Evolutionary conservation across 2,113 vertebrate species (phyloP).

Genomic region (Numida meleagris): DNA sequence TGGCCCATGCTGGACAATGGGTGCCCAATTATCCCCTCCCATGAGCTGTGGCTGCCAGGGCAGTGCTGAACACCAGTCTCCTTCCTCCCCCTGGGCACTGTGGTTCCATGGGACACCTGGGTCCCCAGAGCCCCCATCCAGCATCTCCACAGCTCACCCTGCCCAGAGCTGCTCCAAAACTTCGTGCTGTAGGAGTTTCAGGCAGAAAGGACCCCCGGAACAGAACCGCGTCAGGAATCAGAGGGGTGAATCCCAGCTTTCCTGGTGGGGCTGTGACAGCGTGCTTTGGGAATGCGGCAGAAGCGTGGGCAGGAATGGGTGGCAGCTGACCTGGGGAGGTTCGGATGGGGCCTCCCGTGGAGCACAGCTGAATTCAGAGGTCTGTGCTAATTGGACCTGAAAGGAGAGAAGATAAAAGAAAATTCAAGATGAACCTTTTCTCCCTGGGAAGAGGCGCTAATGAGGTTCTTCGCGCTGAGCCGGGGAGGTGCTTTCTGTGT

Average conservation of each 20-base stretch:
- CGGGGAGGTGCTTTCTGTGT: background rate
- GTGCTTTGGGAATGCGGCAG: background rate
- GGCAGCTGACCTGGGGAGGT: too few species aligned
- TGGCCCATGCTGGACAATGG: rapidly evolving
- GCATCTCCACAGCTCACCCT: background rate
- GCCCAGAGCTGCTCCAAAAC: background rate
- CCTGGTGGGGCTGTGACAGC: background rate
- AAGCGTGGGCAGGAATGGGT: background rate
- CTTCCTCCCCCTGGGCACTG: rapidly evolving
- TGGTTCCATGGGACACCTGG: too few species aligned
- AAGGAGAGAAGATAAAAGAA: conserved; percentile 3
- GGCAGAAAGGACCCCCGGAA: background rate
- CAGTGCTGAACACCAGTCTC: rapidly evolving
- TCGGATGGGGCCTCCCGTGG: background rate
- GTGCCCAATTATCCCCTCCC: background rate
- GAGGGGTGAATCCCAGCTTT: background rate
- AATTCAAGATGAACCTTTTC: background rate
- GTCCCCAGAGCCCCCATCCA: background rate
- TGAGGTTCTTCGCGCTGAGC: background rate
- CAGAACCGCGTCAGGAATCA: background rate
- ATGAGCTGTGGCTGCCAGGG: rapidly evolving
- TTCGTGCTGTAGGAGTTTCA: rapidly evolving
- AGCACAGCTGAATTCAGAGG: background rate
- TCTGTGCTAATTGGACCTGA: background rate
- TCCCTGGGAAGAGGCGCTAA: conserved; percentile 31